These are phyloP conservation scores for Prunella fulvescens DNA, from an alignment of 2,113 vertebrate species.

Conservation along the genomic window DNA sequence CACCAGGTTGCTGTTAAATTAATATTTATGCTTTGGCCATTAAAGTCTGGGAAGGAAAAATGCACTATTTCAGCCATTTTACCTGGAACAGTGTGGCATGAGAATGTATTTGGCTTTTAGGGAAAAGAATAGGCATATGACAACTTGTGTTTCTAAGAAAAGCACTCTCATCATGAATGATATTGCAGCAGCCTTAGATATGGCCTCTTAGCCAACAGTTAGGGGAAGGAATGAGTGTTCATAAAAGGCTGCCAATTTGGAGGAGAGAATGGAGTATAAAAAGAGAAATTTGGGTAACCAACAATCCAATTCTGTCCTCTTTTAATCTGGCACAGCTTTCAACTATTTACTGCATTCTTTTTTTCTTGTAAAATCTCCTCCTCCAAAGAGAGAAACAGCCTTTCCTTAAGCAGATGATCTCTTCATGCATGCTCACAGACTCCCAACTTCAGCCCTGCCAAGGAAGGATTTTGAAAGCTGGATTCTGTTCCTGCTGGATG, in stretches of 20 bases:
- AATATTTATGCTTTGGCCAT: not conserved
- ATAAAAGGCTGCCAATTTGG: not conserved
- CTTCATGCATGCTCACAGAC: not conserved
- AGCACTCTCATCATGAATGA: not conserved
- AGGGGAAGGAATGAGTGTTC: not conserved
- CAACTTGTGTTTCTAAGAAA: slow-evolving; percentile 26
- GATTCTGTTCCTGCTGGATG: not conserved
- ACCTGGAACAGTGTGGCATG: not conserved
- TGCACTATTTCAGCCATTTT: not conserved
- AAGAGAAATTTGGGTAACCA: not conserved
- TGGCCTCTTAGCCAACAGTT: not conserved
- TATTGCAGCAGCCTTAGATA: slow-evolving; percentile 9
- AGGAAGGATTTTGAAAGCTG: not conserved
- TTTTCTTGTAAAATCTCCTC: not conserved
- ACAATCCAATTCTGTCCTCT: not conserved
- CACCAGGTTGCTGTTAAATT: not conserved
- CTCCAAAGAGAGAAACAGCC: slow-evolving; percentile 12
- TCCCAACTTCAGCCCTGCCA: slow-evolving; percentile 21
- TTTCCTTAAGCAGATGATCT: slow-evolving; percentile 6
- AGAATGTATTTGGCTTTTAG: not conserved
- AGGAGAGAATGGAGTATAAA: not conserved
- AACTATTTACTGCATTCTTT: not conserved
- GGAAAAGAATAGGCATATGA: not conserved
- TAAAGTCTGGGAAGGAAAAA: not conserved
- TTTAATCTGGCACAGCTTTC: not conserved